Evolutionary conservation across 2,113 vertebrate species (phyloP), one percentile per base, ranked within the genome.

Genomic region (Phyllopteryx taeniolatus): DNA sequence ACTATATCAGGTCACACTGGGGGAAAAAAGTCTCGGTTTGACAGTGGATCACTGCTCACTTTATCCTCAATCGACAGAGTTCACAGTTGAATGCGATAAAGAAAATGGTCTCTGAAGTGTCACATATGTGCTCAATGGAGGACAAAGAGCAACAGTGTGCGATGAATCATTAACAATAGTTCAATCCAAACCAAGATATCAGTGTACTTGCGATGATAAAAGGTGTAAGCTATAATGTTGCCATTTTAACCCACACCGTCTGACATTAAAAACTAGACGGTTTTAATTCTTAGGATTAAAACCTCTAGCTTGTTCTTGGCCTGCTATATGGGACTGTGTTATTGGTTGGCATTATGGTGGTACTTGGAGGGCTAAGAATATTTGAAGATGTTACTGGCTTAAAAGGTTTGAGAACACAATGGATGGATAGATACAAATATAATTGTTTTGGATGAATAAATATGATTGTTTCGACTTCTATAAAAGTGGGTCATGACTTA

Each of bases 151-250:
- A 76, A 59, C 39, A 19, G 67, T 60, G 44, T 67, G 51, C 65
- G 68, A 82, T 90, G 77, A 89, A 87, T 88, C 68, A 89, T 90
- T 91, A 87, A 90, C 84, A 65, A 39, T 65, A 2, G 42, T 1
- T 49, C 59, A 71, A 82, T 67, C 75, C 65, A 82, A 74, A 76
- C 10, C 59, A 64, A 71, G 78, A 80, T 81, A 87, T 73, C 65
- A 77, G 77, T 67, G 49, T 62, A 54, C 42, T 27, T 59, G 63
- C 27, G n/a, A 11, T 57, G 79, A 76, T 68, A 81, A 80, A 76
- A 68, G 0, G 0, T 63, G 72, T 35, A 66, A 79, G 59, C 46
- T 65, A 27, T 84, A 83, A 84, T 68, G 70, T 84, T 80, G 77
- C 71, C 1, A 1, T 42, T 73, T 74, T 60, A 78, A 83, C 63